A percentile compares a stretch with the other conserved stretches of the same genome.
These are phyloP conservation scores for Dicranocentrus wangi DNA, from an alignment of 2,888 invertebrate genomes.

Conservation along the genomic window DNA sequence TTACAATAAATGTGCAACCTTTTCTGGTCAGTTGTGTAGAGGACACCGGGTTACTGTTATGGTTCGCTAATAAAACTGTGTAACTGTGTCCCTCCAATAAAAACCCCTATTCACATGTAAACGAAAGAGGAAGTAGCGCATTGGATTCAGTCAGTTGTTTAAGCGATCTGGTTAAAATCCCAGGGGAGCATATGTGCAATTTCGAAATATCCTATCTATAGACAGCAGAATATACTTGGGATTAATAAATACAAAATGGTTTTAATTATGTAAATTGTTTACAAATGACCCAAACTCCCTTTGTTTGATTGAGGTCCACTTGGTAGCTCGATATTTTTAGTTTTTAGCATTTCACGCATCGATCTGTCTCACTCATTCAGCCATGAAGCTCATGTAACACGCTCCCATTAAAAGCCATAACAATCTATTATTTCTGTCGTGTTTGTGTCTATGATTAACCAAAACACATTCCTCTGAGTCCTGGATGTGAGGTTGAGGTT, in stretches of 20 bases:
- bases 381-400: conserved; percentile 5
- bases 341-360: background rate
- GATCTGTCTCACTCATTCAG: background rate
- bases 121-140: background rate
- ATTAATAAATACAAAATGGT: too few species aligned
- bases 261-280: too few species aligned
- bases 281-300: too few species aligned
- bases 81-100: conserved; percentile 18
- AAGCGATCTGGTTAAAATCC: too few species aligned
- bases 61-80: background rate
- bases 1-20: background rate
- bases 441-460: background rate
- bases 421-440: conserved; percentile 4
- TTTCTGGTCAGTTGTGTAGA: conserved; percentile 27
- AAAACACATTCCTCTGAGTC: background rate
- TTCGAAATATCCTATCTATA: too few species aligned
- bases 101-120: too few species aligned
- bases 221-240: too few species aligned
- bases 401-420: conserved; percentile 20
- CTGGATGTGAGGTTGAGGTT: conserved; percentile 18
- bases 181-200: too few species aligned
- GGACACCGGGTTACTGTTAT: conserved; percentile 28
- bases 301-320: too few species aligned
- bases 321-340: background rate
- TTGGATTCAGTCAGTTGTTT: background rate